Base-by-base conservation (phyloP, 2,888 invertebrate genomes). In the Bombylius major region DNA sequence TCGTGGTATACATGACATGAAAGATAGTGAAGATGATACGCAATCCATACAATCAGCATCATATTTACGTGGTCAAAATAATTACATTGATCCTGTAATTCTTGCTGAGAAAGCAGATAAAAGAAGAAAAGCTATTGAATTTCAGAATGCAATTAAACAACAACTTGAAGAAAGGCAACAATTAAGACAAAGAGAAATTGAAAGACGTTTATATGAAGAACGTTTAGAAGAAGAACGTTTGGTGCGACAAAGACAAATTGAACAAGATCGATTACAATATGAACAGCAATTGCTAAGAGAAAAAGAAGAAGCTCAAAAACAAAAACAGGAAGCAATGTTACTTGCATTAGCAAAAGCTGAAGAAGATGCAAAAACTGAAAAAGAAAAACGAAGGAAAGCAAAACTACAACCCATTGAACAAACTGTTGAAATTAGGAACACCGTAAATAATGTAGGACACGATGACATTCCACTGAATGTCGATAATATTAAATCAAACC, bases 161-260 rank as follows among this genome's bases (percentile, higher is more conserved):
- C 92, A 94, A 70, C 77, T 94, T 54, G 87, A 89, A 68, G 93
- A 93, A 67, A 81, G 87, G 49, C 89, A 92, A 66, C 78, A 82
- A 64, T 77, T 80, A 54, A 80, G 87, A 13, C 82, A 82, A 65
- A 85, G 87, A 70, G 93, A 94, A 69, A 79, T 82, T 61, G 88
- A 89, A 67, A 77, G 78, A 54, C 80, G 82, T 61, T 72, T 85
- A 60, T 79, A 78, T 65, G 91, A 93, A 70, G 94, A 95, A 70
- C 77, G 81, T 62, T 78, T 87, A 61, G 92, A 92, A 70, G 92
- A 93, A 66, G 77, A 84, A 60, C 78, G 89, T 59, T 79, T 93
- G 59, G 81, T 81, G 61, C 78, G 82, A 48, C 89, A 93, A 67
- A 81, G 84, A 65, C 85, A 85, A 72, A 74, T 81, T 59, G 84